Conservation (phyloP, 2,888 invertebrate species). For the Pollenia amentaria region DNA sequence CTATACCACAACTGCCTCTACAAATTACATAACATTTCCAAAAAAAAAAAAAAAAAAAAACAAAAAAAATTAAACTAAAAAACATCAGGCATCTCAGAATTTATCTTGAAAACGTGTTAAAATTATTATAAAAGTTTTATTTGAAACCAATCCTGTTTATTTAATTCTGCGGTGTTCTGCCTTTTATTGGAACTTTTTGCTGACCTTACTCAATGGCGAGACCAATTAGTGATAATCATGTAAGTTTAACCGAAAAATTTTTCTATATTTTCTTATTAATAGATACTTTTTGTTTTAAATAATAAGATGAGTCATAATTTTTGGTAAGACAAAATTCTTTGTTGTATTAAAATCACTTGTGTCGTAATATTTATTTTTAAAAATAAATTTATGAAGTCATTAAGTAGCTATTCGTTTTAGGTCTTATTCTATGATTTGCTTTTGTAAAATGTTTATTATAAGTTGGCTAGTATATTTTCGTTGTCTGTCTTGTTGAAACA, state of each 20-base stretch:
- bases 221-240: constrained; percentile 68
- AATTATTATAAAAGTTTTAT: not conserved
- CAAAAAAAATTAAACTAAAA: constrained; percentile 1
- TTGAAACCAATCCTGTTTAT: constrained; percentile 13
- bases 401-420: not conserved
- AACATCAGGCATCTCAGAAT: not conserved
- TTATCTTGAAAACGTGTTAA: not conserved
- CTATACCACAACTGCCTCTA: constrained; percentile 27
- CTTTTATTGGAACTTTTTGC: constrained; percentile 28
- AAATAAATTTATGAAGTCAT: constrained; percentile 51
- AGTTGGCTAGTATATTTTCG: constrained; percentile 7
- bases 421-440: constrained; percentile 4
- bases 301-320: constrained; percentile 29
- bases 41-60: constrained; percentile 21
- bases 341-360: constrained; percentile 17
- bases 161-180: constrained; percentile 16
- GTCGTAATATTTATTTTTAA: constrained; percentile 64
- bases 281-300: constrained; percentile 4
- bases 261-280: not conserved
- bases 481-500: not conserved
- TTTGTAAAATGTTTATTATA: not conserved
- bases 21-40: constrained; percentile 67
- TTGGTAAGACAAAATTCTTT: not conserved
- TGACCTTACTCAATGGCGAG: constrained; percentile 69
- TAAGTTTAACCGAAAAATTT: constrained; percentile 54